Evolutionary conservation across 1,140 invertebrate genomes (phyloP).

Genomic region (Eurosta solidaginis): DNA sequence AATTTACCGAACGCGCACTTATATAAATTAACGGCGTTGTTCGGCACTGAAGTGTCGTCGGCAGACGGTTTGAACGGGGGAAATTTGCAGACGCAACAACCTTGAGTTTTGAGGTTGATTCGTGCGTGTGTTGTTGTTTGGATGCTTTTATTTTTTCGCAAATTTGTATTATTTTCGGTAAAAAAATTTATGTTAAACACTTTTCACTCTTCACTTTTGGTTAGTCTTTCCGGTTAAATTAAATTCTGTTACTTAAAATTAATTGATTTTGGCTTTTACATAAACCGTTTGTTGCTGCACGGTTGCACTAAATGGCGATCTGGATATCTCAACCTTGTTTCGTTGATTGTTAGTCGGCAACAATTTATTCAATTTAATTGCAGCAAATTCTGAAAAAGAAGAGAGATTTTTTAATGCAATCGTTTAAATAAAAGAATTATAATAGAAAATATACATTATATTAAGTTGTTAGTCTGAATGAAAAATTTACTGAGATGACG

Average conservation of each 20-base stretch:
- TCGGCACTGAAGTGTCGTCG: neutral
- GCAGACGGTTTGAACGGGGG: neutral
- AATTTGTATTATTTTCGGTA: neutral
- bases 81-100: neutral
- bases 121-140: neutral
- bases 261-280: neutral
- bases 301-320: neutral
- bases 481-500: neutral
- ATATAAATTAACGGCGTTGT: neutral
- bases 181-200: neutral
- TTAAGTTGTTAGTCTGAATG: neutral
- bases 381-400: neutral
- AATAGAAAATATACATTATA: neutral
- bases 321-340: neutral
- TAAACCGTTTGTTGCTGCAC: neutral
- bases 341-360: neutral
- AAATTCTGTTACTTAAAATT: neutral
- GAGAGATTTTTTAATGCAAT: neutral
- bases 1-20: neutral
- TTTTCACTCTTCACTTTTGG: neutral
- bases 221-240: neutral
- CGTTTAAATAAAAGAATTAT: neutral
- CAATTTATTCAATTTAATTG: neutral
- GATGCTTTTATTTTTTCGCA: neutral
- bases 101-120: constrained; percentile 10